Evolutionary conservation across 2,113 vertebrate genomes (phyloP), one percentile per base, ranked within the genome.

Genomic region (Cavia aperea): DNA sequence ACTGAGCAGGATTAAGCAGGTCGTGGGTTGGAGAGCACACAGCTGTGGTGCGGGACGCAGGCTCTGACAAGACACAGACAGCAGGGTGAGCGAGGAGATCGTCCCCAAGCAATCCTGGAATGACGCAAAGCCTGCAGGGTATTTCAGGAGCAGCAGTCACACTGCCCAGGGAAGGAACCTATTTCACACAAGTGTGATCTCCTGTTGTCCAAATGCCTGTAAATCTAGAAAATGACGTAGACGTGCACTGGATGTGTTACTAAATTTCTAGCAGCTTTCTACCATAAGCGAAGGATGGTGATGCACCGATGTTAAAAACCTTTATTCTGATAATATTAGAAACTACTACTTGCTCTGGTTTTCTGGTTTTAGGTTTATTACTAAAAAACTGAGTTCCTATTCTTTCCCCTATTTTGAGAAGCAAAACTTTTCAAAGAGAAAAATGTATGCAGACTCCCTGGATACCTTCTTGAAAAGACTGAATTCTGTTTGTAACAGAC

Each of bases 331-430:
- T 94, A 91, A 81, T 49, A 33, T 26, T 85, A 68, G 79, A 62
- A 84, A 75, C 65, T 31, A n/a, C 39, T 43, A 15, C 19, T 85
- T 70, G 16, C 33, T 60, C 66, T 83, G 60, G 79, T 65, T 86
- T 86, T 16, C 75, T 81, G 65, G 66, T 49, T 49, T 46, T 63
- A 66, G 62, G n/a, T 79, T 39, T 66, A 51, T 78, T 54, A 89
- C 26, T 43, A 26, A 19, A 63, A 90, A 93, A 87, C 4, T 43
- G 14, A 65, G 9, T 84, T 95, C 11, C 86, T 31, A 62, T 60
- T 75, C 51, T 78, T 86, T 89, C 54, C 81, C 92, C 58, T 88
- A n/a, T 43, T 26, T 49, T 54, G n/a, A 81, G 49, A 87, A 94
- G 68, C 33, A 18, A 63, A 68, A 88, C 31, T 81, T 54, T 56